Base-by-base conservation (phyloP, 2,797 vertebrate genomes). In the Chelon labrosus region DNA sequence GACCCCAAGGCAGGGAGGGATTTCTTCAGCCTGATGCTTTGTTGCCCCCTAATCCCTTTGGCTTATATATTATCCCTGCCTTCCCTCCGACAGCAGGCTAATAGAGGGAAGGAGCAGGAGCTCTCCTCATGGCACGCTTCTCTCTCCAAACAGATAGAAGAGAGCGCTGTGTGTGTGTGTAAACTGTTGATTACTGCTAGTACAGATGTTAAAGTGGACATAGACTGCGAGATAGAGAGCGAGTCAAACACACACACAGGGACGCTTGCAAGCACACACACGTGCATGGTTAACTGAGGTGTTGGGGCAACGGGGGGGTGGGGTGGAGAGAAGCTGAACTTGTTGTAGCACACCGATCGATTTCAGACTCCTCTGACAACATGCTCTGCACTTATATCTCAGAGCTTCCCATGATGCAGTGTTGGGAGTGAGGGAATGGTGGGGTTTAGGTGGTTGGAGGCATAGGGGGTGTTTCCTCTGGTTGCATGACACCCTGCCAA, bases 11-110 rank as follows among this genome's bases (percentile, higher is more conserved):
- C 87, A 79, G 78, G 79, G 72, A 80, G 82, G 85, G 91, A 91
- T 88, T 90, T 92, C 84, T 90, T 79, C 84, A 80, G 87, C 79
- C 89, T 87, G 88, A 91, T 90, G 89, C 91, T 91, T 91, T 92
- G 91, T 92, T 92, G 85, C 89, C 92, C 88, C 80, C 85, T 92
- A 92, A 93, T 92, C 90, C 91, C 74, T 84, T 84, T 90, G 89
- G 89, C 81, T 93, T 92, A 91, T 84, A 88, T 82, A 81, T 92
- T 83, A 92, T 89, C 87, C 89, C 85, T 86, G 84, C 89, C 89
- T 91, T 88, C 88, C 86, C 83, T 83, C 83, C 64, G 69, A 89
- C 91, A 89, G 83, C 82, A 73, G 82, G 80, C 87, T 91, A 92
- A 91, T 91, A 87, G 87, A 90, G 84, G 86, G 59, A 80, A 83